Evolutionary conservation across 2,888 invertebrate species (phyloP).

Genomic region (Carcina quercana): DNA sequence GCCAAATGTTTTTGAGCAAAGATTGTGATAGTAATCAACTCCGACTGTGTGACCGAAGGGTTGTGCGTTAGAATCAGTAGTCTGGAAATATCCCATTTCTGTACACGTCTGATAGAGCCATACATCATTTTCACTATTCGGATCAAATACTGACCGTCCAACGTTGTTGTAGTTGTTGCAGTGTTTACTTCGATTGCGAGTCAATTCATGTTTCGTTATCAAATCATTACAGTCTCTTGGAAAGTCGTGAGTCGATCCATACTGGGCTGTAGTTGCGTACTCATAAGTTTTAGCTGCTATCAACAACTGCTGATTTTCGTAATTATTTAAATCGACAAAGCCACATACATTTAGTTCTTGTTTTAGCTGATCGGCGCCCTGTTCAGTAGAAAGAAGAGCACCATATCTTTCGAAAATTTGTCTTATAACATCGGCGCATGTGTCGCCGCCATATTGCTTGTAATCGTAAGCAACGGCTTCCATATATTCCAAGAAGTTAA

Average conservation of each 20-base stretch:
- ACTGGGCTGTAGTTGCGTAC: background rate
- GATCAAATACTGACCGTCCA: background rate
- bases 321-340: background rate
- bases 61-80: background rate
- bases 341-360: conserved; percentile 6
- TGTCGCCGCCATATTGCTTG: background rate
- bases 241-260: background rate
- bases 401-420: background rate
- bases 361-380: conserved; percentile 5
- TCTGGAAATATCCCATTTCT: conserved; percentile 9
- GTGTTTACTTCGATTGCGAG: no score
- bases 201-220: background rate
- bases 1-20: conserved; percentile 1
- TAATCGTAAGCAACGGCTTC: conserved; percentile 2
- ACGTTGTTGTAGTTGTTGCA: background rate
- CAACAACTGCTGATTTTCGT: no score
- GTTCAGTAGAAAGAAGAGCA: background rate
- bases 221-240: background rate
- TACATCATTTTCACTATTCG: background rate
- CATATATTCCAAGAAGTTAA: conserved; percentile 8
- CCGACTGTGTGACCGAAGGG: no score
- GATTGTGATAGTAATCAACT: background rate
- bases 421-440: background rate
- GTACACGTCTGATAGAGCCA: conserved; percentile 10
- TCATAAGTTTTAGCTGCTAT: background rate